Evolutionary conservation across 2,888 invertebrate species (phyloP), one percentile per base, ranked within the genome.

Genomic region (Orchesella flavescens): DNA sequence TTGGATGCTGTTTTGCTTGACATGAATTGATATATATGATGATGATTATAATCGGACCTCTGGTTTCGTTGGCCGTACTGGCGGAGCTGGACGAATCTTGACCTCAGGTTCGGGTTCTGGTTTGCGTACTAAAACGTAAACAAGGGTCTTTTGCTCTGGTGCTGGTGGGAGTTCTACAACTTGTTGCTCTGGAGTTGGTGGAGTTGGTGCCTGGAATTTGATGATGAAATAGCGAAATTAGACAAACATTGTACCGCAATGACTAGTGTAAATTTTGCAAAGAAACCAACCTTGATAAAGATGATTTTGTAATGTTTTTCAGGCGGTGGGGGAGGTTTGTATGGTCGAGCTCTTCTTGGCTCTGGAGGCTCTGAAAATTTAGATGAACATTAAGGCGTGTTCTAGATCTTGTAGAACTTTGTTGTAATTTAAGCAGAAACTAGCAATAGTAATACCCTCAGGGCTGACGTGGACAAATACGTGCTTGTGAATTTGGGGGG

Each of bases 41-140:
- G n/a, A n/a, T n/a, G n/a, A n/a, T n/a, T n/a, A n/a, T n/a, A n/a
- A n/a, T n/a, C n/a, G n/a, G 7, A 95, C 95, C 91, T 96, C 96
- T 80, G 96, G 96, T 92, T 96, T 96, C 90, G 94, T 93, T 86
- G 95, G 96, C 89, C 94, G 94, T 72, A 95, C 95, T 69, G 95
- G 95, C 0, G 93, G 93, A 12, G 94, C 92, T 17, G 94, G 93
- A 66, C 95, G 95, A 88, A 95, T 93, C 89, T 92, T 91, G 90
- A 95, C 94, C 89, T 95, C 95, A 87, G 94, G 94, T 86, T 94
- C 94, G 84, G 95, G 95, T 89, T 95, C 95, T 89, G 96, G 96
- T 90, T 94, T 95, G 93, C 95, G 95, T 89, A 95, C 95, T 91
- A 96, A 91, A 53, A 96, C 12, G 12, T 96, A 96, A 89, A 96